Conservation (phyloP, 1,140 invertebrate genomes). For the Pseudachorutes palmiensis region DNA sequence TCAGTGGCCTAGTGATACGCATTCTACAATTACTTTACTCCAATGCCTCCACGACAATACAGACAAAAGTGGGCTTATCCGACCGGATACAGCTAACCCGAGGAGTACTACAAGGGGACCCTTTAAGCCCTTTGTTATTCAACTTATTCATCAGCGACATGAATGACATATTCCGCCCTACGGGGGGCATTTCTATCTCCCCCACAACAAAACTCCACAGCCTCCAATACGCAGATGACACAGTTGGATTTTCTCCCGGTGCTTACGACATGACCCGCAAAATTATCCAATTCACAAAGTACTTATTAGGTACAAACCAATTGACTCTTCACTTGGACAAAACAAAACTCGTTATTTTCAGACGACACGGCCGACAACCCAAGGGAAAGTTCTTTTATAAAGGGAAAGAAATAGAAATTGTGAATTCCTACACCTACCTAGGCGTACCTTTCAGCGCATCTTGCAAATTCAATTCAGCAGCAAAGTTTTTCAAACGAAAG, state of each 20-base stretch:
- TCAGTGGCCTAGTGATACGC: too few relatives aligned
- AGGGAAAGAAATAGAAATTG: constrained; percentile 5
- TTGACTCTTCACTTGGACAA: not conserved
- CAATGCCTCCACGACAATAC: too few relatives aligned
- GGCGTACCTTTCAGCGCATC: constrained; percentile 6
- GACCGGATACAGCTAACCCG: too few relatives aligned
- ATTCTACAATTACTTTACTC: too few relatives aligned
- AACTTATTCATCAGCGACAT: not conserved
- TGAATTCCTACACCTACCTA: constrained; percentile 12
- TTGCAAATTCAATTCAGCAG: not conserved
- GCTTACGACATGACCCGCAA: constrained; percentile 9
- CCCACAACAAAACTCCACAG: not conserved
- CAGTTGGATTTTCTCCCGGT: not conserved
- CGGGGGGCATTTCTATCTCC: not conserved
- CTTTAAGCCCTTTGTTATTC: too few relatives aligned
- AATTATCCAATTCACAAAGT: constrained; percentile 27
- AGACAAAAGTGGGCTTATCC: too few relatives aligned
- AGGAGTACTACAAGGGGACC: too few relatives aligned
- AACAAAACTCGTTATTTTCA: not conserved
- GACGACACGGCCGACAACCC: not conserved
- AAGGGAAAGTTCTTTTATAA: too few relatives aligned
- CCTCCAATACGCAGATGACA: not conserved
- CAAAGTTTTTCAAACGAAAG: not conserved
- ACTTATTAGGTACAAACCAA: not conserved
- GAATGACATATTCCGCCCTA: not conserved